A percentile compares a stretch with the other conserved stretches of the same genome.
phyloP scores from a whole-genome alignment of 2,797 vertebrate species.

The Jordanella pulchra region DNA sequence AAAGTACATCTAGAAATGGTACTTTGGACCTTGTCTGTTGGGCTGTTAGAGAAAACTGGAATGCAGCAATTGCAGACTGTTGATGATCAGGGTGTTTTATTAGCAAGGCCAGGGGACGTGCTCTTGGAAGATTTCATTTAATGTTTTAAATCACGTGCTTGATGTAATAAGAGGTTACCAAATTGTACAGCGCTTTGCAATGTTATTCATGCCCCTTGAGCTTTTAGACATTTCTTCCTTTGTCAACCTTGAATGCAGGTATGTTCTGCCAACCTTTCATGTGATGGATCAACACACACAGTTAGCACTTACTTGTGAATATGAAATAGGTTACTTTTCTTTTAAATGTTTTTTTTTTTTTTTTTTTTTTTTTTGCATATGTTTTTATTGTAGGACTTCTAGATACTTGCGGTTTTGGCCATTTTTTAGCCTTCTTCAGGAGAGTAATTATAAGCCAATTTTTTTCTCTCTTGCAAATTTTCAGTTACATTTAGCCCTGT shows the following conservation, averaged over 20 bases:
- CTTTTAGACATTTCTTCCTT: neutral
- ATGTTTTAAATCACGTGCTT: conserved; percentile 57
- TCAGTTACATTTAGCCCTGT: neutral
- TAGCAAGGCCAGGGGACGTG: conserved; percentile 9
- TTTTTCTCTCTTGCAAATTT: neutral
- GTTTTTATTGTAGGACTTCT: no score
- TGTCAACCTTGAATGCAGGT: neutral
- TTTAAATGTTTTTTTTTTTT: no score
- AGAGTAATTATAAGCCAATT: neutral
- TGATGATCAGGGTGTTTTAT: conserved; percentile 18
- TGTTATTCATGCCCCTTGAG: neutral
- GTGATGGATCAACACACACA: neutral
- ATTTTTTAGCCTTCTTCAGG: neutral
- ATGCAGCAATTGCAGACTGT: conserved; percentile 1
- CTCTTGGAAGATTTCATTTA: conserved; percentile 24
- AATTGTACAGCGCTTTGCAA: conserved; percentile 39
- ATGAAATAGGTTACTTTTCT: no score
- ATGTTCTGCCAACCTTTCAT: neutral
- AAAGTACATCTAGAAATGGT: conserved; percentile 33
- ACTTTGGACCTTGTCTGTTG: conserved; percentile 33
- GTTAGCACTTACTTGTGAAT: neutral
- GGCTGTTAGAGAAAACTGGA: conserved; percentile 14
- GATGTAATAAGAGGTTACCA: conserved; percentile 66
- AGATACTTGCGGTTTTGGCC: neutral
- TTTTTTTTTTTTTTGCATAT: no score